Percentiles rank a stretch among this genome's conserved stretches.
These are phyloP conservation scores for Balanococcus diminutus DNA, from an alignment of 2,888 invertebrate genomes.

Conservation along the genomic window DNA sequence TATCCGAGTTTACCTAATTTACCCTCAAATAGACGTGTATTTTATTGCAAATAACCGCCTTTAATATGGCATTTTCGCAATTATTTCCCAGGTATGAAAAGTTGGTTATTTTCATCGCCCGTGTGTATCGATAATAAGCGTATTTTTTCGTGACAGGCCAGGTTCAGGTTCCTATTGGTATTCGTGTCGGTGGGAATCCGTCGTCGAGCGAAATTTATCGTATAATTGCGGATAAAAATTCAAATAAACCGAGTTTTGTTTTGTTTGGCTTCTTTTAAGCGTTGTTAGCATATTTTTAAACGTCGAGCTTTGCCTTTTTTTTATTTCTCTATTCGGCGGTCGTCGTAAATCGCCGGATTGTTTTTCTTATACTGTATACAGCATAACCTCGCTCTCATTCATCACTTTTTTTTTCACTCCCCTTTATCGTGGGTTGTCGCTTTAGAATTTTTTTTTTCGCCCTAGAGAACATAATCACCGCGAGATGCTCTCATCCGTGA, in stretches of 20 bases:
- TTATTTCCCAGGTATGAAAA: constrained; percentile 16
- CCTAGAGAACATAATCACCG: neutral
- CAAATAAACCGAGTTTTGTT: constrained; percentile 31
- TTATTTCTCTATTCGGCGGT: neutral
- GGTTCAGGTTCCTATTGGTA: too few relatives aligned
- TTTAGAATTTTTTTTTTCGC: neutral
- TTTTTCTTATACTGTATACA: constrained; percentile 14
- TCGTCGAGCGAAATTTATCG: neutral
- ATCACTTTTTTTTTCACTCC: neutral
- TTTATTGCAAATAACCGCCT: constrained; percentile 15
- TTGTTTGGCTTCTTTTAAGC: constrained; percentile 41
- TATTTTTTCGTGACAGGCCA: neutral
- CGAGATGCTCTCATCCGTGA: constrained; percentile 9
- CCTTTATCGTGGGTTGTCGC: neutral
- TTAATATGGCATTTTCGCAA: neutral
- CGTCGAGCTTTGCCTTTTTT: neutral
- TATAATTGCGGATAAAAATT: constrained; percentile 39
- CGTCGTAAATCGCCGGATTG: constrained; percentile 32
- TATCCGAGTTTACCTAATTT: neutral
- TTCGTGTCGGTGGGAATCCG: too few relatives aligned
- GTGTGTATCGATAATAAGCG: constrained; percentile 3
- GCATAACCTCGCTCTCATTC: constrained; percentile 31
- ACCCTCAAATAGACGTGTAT: neutral
- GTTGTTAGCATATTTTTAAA: constrained; percentile 32
- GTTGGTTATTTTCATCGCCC: neutral